Base-by-base conservation (phyloP, 2,797 vertebrate genomes). In the Enoplosus armatus region DNA sequence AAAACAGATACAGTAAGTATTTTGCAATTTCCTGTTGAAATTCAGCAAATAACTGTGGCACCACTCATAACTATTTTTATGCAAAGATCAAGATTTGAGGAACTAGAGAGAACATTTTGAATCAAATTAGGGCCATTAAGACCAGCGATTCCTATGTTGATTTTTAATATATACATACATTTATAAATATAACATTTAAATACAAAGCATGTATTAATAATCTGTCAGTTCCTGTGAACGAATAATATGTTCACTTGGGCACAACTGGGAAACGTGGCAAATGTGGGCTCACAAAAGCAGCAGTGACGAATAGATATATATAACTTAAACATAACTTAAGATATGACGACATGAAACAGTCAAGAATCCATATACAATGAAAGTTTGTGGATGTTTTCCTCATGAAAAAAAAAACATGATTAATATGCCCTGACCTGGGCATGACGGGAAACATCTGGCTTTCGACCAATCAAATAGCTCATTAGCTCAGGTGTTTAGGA, bases 1-100 rank as follows among this genome's bases (percentile, higher is more conserved):
- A 99, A 87, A 97, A 96, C 63, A 86, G 92, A 87, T 97, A 98
- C 96, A 99, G 98, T 99, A 95, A 99, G 98, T 91, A 2, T n/a
- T 64, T 72, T 66, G 2, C 12, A 12, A n/a, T 75, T 78, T 2
- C 18, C 24, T 76, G 4, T 54, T 45, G 10, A 47, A 35, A 35
- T 39, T 8, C 33, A 51, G 22, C 3, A 33, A 50, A 59, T 22
- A 53, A n/a, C 14, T 51, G 43, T 56, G 6, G 6, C 0, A 56
- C 5, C 33, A 18, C 4, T 62, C 29, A 26, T 37, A 54, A 60
- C 3, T 8, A 35, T 56, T 66, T 65, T 26, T 47, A 48, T 35
- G 47, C 24, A 53, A 53, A 53, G 24, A 15, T 16, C 51, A 55
- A 50, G n/a, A 18, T 29, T 73, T 31, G 18, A 51, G 3, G 51